phyloP scores from a whole-genome alignment of 1,140 invertebrate genomes.

The Cydia amplana region DNA sequence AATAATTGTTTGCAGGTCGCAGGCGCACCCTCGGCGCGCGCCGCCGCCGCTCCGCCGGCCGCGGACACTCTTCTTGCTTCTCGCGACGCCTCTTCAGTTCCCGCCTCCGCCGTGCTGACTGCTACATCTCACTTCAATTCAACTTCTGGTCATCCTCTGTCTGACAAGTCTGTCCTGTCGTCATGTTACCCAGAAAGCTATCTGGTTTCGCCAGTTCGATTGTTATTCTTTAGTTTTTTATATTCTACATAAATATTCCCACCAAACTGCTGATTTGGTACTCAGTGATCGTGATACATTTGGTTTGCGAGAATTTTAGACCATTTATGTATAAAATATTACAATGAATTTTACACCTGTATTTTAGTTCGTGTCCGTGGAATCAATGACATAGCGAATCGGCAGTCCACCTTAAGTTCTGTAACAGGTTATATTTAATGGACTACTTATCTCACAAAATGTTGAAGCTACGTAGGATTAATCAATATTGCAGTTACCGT shows the following conservation, averaged over 20 bases:
- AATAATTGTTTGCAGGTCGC: constrained; percentile 50
- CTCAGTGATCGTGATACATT: background rate
- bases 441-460: constrained; percentile 25
- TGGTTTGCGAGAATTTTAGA: background rate
- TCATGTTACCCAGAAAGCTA: background rate
- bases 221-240: background rate
- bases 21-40: constrained; percentile 42
- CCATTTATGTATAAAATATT: background rate
- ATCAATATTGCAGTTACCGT: constrained; percentile 73
- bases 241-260: constrained; percentile 7
- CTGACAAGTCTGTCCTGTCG: background rate
- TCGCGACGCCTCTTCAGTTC: constrained; percentile 54
- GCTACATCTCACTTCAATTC: background rate
- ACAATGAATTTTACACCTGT: background rate
- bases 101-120: constrained; percentile 38
- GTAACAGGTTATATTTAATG: constrained; percentile 13
- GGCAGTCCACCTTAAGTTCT: constrained; percentile 24
- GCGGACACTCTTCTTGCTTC: constrained; percentile 49
- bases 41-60: constrained; percentile 43
- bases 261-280: constrained; percentile 18
- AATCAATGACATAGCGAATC: constrained; percentile 23
- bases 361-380: constrained; percentile 16
- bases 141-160: background rate
- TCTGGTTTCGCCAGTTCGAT: constrained; percentile 3
- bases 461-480: constrained; percentile 48